A percentile compares a stretch with the other conserved stretches of the same genome.
Evolutionary conservation across 2,113 vertebrate species (phyloP).

Genomic region (Dryoscopus gambensis): DNA sequence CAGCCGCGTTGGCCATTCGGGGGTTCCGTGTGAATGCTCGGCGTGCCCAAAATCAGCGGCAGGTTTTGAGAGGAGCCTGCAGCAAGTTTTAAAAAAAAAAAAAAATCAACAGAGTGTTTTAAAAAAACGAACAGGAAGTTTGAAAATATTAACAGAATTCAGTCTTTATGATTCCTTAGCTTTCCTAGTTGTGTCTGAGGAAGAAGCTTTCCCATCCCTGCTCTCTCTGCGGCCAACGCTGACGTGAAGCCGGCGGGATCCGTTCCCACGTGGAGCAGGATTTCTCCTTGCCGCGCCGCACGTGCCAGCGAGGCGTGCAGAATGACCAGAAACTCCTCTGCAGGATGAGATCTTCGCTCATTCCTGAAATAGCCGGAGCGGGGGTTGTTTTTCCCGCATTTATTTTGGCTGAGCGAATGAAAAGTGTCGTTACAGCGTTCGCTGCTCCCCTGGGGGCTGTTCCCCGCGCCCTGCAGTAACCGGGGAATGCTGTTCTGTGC

Average conservation of each 20-base stretch:
- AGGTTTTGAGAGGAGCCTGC: not conserved
- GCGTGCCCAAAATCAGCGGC: not conserved
- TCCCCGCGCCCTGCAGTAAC: not conserved
- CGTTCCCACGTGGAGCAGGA: rapidly evolving
- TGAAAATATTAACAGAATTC: too few species aligned
- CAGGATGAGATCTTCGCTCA: not conserved
- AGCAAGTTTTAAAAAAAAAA: not conserved
- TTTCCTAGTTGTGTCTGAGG: not conserved
- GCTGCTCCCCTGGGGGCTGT: rapidly evolving
- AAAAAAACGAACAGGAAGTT: too few species aligned
- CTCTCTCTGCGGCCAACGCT: rapidly evolving
- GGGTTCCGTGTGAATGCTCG: too few species aligned
- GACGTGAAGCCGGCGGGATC: rapidly evolving
- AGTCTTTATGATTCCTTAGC: not conserved
- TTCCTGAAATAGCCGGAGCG: not conserved
- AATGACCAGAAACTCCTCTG: not conserved
- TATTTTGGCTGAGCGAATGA: not conserved
- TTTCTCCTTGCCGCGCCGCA: not conserved
- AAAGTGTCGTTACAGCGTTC: too few species aligned
- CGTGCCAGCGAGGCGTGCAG: not conserved
- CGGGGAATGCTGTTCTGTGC: not conserved
- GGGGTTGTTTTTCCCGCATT: not conserved
- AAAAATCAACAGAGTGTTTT: not conserved
- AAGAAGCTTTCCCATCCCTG: not conserved
- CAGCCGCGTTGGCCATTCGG: rapidly evolving